phyloP scores from a whole-genome alignment of 2,797 vertebrate species.

The Fundulus diaphanus region DNA sequence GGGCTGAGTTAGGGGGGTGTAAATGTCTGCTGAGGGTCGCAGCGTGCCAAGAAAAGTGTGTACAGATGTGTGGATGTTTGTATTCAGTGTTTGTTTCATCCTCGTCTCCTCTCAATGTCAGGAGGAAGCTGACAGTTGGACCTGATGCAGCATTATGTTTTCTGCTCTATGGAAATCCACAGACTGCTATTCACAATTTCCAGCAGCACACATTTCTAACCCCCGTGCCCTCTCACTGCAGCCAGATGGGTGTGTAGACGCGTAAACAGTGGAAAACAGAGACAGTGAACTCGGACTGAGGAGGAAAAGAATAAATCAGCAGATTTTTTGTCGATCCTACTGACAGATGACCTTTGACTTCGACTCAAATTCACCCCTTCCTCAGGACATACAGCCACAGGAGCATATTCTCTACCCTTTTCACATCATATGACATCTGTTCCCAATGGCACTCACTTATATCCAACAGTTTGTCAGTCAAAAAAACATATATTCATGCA shows the following conservation, averaged over 20 bases:
- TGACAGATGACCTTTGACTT: slow-evolving; percentile 55
- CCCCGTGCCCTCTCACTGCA: slow-evolving; percentile 30
- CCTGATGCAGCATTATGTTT: slow-evolving; percentile 69
- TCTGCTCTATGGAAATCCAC: slow-evolving; percentile 68
- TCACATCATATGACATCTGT: slow-evolving; percentile 38
- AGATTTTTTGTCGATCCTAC: slow-evolving; percentile 14
- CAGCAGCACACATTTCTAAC: slow-evolving; percentile 33
- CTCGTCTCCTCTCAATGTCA: slow-evolving; percentile 70
- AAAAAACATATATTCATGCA: slow-evolving; percentile 8
- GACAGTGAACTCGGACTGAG: slow-evolving; percentile 37
- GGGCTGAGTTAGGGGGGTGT: slow-evolving; percentile 52
- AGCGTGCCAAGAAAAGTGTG: slow-evolving; percentile 41
- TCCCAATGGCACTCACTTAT: slow-evolving; percentile 18
- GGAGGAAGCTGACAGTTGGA: slow-evolving; percentile 71
- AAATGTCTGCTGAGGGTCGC: slow-evolving; percentile 68
- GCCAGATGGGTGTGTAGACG: slow-evolving; percentile 62
- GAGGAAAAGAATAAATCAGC: slow-evolving; percentile 38
- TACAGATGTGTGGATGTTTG: slow-evolving; percentile 15
- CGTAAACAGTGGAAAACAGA: slow-evolving; percentile 24
- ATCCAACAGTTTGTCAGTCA: slow-evolving; percentile 39
- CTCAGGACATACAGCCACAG: slow-evolving; percentile 27
- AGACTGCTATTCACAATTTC: slow-evolving; percentile 47
- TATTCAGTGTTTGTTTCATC: background rate
- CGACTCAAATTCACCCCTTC: slow-evolving; percentile 9
- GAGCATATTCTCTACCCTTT: background rate